Evolutionary conservation across 2,888 invertebrate genomes (phyloP).

Genomic region (Ceraclea dissimilis): DNA sequence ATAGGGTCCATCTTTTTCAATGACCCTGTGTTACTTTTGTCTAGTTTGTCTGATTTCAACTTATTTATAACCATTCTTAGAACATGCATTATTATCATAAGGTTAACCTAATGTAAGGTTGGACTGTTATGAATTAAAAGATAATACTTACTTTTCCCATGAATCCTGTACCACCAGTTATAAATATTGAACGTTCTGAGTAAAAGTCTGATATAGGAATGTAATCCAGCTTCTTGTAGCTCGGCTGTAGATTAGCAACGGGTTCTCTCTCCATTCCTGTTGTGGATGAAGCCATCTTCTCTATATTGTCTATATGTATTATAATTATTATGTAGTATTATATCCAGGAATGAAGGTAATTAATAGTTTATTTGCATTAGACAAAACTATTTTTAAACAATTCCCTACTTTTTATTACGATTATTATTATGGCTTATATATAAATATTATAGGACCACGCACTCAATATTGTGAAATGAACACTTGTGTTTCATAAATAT

Average conservation of each 20-base stretch:
- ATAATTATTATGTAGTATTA: too few species aligned
- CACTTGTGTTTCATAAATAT: neutral
- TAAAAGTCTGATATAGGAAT: slow-evolving; percentile 60
- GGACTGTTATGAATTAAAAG: neutral
- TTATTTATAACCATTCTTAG: neutral
- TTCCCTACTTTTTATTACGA: neutral
- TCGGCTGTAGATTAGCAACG: slow-evolving; percentile 10
- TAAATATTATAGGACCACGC: neutral
- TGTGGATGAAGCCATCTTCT: slow-evolving; percentile 42
- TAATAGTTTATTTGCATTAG: neutral
- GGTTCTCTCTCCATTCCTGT: slow-evolving; percentile 33
- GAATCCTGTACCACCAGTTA: slow-evolving; percentile 81
- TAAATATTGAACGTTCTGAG: slow-evolving; percentile 63
- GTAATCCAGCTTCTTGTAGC: slow-evolving; percentile 32
- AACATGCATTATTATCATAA: neutral
- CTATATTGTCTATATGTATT: too few species aligned
- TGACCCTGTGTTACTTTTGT: too few species aligned
- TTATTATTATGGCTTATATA: neutral
- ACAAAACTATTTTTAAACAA: neutral
- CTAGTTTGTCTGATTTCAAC: too few species aligned
- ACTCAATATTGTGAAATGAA: too few species aligned
- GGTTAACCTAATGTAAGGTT: too few species aligned
- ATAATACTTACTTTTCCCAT: slow-evolving; percentile 64
- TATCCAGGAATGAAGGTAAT: too few species aligned
- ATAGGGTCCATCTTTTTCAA: too few species aligned